phyloP scores from a whole-genome alignment of 1,140 invertebrate genomes.

The Platyura marginata region DNA sequence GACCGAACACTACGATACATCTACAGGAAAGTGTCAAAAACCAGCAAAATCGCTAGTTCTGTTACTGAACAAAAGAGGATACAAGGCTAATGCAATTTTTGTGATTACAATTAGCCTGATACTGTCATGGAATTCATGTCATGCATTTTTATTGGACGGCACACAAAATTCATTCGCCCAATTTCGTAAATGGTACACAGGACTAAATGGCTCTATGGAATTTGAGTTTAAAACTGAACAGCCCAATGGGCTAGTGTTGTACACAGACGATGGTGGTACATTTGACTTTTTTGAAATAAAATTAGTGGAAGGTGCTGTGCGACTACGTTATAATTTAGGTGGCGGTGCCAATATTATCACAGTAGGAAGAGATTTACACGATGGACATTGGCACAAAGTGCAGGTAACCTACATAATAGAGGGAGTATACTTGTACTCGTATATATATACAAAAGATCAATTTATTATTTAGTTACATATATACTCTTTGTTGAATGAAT shows the following conservation, averaged over 20 bases:
- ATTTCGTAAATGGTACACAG: conserved; percentile 77
- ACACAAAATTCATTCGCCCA: conserved; percentile 72
- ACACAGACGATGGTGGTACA: conserved; percentile 84
- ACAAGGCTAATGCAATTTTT: background rate
- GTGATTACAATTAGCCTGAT: background rate
- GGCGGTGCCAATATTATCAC: conserved; percentile 74
- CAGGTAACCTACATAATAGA: too few species aligned
- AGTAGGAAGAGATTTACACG: conserved; percentile 66
- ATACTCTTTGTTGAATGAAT: too few species aligned
- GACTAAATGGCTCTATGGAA: conserved; percentile 68
- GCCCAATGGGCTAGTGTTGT: conserved; percentile 72
- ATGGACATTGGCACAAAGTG: conserved; percentile 82
- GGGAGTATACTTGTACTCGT: too few species aligned
- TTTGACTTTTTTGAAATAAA: conserved; percentile 93
- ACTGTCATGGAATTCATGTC: conserved; percentile 3
- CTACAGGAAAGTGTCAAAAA: background rate
- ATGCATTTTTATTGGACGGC: conserved; percentile 61
- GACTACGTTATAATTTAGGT: conserved; percentile 71
- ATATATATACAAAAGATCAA: too few species aligned
- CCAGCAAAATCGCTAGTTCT: background rate
- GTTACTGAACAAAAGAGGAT: background rate
- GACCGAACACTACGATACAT: background rate
- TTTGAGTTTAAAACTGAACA: conserved; percentile 85
- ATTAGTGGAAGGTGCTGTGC: conserved; percentile 73
- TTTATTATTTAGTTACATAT: too few species aligned